Conservation (phyloP, 37 sponge, comb jelly and placozoan genomes). For the Agelas oroides region DNA sequence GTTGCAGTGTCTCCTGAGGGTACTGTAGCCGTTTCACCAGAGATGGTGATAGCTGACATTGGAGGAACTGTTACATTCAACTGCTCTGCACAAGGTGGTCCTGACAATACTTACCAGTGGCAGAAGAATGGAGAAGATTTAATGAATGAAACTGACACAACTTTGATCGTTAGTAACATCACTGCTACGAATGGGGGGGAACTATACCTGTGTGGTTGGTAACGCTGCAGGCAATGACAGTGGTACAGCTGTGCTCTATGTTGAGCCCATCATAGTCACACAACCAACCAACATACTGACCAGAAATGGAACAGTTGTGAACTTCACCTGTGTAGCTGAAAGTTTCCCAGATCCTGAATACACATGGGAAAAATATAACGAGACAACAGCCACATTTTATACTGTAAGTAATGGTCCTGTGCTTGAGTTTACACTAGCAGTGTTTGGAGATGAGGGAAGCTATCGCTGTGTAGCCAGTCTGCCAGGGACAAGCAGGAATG, state of each 20-base stretch:
- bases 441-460: constrained; percentile 22
- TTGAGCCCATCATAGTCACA: constrained; percentile 21
- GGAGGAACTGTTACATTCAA: constrained; percentile 24
- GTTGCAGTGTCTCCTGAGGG: no score
- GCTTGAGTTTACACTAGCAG: neutral
- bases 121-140: neutral
- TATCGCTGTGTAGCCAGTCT: constrained; percentile 14
- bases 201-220: constrained; percentile 61
- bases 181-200: constrained; percentile 70
- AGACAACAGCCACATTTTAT: neutral
- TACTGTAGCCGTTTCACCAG: neutral
- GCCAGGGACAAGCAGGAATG: no score
- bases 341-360: constrained; percentile 32
- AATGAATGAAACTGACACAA: neutral
- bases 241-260: constrained; percentile 22
- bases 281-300: constrained; percentile 25
- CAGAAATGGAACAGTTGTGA: neutral
- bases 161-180: neutral
- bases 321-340: constrained; percentile 50
- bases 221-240: constrained; percentile 61
- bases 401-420: neutral
- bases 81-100: constrained; percentile 64
- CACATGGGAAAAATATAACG: constrained; percentile 39
- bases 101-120: constrained; percentile 58
- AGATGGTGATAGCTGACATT: neutral